Conservation (phyloP, 2,113 vertebrate species). For the Heterochromis multidens region DNA sequence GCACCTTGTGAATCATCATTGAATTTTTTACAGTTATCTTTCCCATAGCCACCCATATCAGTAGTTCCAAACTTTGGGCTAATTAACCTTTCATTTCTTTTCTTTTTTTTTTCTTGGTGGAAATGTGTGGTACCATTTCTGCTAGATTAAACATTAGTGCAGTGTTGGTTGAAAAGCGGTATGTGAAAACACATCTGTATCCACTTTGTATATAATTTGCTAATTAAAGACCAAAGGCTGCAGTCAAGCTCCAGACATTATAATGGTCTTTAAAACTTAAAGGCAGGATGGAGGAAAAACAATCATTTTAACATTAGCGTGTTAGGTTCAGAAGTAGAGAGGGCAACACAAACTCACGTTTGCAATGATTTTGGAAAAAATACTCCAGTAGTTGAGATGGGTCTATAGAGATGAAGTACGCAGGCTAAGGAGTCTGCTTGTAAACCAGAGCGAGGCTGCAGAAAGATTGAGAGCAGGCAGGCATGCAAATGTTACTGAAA, state of each 20-base stretch:
- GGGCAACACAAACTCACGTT: background rate
- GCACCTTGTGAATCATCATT: background rate
- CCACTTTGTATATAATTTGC: background rate
- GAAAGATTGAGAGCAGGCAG: background rate
- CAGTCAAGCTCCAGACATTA: background rate
- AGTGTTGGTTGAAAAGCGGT: background rate
- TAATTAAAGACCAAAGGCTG: background rate
- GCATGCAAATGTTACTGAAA: background rate
- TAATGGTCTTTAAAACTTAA: background rate
- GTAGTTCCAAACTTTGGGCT: background rate
- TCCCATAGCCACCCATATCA: background rate
- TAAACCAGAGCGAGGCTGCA: background rate
- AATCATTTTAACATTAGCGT: background rate
- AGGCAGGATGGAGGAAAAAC: background rate
- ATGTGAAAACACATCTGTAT: background rate
- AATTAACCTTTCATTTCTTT: background rate
- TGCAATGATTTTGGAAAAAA: background rate
- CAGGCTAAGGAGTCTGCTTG: background rate
- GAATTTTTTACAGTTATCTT: background rate
- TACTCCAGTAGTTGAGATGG: background rate
- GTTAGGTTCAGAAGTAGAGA: background rate
- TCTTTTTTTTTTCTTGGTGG: no score
- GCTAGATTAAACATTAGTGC: background rate
- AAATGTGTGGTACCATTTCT: background rate
- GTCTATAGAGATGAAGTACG: background rate